phyloP scores from a whole-genome alignment of 2,888 invertebrate genomes.

The Ethmia dodecea region DNA sequence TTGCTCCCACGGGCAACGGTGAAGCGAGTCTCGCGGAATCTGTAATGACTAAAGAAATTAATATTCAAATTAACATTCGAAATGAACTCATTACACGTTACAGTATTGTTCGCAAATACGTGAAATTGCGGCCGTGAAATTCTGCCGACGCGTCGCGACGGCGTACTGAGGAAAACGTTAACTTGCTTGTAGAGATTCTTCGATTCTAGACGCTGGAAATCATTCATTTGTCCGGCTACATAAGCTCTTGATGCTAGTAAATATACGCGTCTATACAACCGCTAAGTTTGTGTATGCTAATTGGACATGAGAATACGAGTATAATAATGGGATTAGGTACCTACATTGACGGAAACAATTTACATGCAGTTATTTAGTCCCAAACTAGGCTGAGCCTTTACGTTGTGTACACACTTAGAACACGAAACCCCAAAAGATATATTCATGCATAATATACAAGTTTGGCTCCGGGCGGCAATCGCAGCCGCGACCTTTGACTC shows the following conservation, averaged over 20 bases:
- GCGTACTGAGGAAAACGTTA: conserved; percentile 7
- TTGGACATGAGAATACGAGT: no score
- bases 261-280: not conserved
- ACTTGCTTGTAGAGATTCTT: conserved; percentile 12
- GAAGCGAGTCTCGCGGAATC: conserved; percentile 25
- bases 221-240: conserved; percentile 36
- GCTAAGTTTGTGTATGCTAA: no score
- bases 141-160: not conserved
- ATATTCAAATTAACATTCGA: conserved; percentile 21
- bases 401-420: no score
- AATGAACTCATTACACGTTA: conserved; percentile 14
- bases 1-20: conserved; percentile 32
- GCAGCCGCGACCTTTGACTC: no score
- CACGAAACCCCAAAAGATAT: no score
- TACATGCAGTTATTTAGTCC: no score
- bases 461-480: no score
- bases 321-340: no score
- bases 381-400: no score
- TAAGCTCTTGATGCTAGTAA: conserved; percentile 45
- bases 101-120: not conserved
- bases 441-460: no score
- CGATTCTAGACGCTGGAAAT: conserved; percentile 16
- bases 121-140: not conserved
- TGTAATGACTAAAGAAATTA: conserved; percentile 23
- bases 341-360: no score